Evolutionary conservation across 2,113 vertebrate genomes (phyloP).

Genomic region (Mellivora capensis): DNA sequence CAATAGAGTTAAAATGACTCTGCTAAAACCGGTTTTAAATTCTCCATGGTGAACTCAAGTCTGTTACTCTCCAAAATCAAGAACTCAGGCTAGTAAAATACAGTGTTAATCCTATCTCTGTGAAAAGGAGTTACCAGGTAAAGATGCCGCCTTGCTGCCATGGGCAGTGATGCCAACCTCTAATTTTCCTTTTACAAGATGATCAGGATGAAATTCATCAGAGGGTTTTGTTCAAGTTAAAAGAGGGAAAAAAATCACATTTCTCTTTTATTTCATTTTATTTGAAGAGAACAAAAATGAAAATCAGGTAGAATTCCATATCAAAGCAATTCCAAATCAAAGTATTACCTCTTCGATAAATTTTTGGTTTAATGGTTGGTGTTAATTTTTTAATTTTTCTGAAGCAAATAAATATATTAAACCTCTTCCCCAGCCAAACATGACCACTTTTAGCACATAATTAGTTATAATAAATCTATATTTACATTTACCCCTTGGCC

Average conservation of each 20-base stretch:
- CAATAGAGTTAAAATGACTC: conserved; percentile 49
- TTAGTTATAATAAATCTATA: not conserved
- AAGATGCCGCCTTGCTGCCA: not conserved
- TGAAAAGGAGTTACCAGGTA: not conserved
- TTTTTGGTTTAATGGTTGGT: not conserved
- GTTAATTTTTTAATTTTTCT: not conserved
- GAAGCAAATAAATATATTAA: not conserved
- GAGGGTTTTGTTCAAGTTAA: conserved; percentile 38
- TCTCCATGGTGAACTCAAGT: conserved; percentile 17
- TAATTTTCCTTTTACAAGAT: conserved; percentile 31
- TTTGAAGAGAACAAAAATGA: not conserved
- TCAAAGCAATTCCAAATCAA: not conserved
- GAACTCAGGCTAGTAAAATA: not conserved
- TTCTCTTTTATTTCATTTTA: conserved; percentile 11
- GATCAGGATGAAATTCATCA: conserved; percentile 30
- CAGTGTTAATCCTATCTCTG: not conserved
- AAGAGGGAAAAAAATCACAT: not conserved
- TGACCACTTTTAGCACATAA: not conserved
- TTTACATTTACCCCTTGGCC: not conserved
- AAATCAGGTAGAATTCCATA: not conserved
- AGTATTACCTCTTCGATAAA: not conserved
- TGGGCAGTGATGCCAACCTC: not conserved
- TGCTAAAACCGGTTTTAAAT: conserved; percentile 18
- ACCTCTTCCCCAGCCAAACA: not conserved
- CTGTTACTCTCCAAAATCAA: conserved; percentile 33